These are phyloP conservation scores for Philonicus albiceps DNA, from an alignment of 2,888 invertebrate genomes.

Conservation along the genomic window DNA sequence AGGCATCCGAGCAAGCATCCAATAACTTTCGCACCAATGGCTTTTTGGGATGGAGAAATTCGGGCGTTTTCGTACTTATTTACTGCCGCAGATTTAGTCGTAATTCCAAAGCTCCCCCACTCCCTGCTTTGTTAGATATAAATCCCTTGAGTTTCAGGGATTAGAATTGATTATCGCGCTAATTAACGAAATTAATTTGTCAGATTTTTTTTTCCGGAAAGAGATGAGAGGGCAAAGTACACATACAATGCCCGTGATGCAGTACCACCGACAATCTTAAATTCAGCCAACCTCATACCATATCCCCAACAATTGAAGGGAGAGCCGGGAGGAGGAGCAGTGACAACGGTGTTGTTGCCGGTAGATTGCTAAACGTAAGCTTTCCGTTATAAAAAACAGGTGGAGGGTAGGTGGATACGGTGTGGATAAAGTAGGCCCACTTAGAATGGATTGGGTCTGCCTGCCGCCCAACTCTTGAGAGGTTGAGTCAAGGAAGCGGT, in stretches of 20 bases:
- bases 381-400: background rate
- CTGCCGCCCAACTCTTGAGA: background rate
- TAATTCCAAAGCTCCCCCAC: background rate
- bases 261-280: background rate
- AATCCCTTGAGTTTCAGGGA: background rate
- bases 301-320: background rate
- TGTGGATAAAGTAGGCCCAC: background rate
- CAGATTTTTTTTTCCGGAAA: background rate
- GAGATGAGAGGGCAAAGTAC: background rate
- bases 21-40: background rate
- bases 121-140: background rate
- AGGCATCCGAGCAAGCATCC: background rate
- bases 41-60: background rate
- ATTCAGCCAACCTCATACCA: background rate
- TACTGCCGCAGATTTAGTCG: background rate
- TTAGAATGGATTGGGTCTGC: background rate
- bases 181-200: slow-evolving; percentile 17
- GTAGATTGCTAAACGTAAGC: background rate
- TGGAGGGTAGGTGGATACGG: background rate
- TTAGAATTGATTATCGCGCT: slow-evolving; percentile 14
- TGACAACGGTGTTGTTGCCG: background rate
- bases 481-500: background rate
- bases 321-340: background rate
- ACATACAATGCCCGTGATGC: background rate
- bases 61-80: background rate